phyloP scores from a whole-genome alignment of 2,888 invertebrate genomes.

The Cyclophora albipunctata region DNA sequence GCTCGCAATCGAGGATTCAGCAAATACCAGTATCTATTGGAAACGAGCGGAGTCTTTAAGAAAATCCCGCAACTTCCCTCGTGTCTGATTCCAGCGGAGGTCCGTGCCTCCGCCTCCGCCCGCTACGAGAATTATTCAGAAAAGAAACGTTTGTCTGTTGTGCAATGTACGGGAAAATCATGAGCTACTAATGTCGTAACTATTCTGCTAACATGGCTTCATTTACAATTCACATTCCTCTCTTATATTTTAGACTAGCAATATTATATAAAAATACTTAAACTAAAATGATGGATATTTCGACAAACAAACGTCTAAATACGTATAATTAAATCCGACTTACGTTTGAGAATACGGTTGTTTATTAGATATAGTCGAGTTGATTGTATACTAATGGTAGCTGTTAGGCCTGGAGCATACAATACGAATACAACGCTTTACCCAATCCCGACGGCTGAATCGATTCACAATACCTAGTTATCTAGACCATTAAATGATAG shows the following conservation, averaged over 20 bases:
- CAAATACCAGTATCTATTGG: conserved; percentile 60
- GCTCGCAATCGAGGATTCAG: conserved; percentile 57
- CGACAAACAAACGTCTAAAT: no score
- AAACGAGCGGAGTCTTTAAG: conserved; percentile 52
- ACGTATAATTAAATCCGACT: no score
- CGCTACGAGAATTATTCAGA: conserved; percentile 17
- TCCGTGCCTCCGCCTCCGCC: neutral
- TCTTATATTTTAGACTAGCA: neutral
- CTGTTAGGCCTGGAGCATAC: no score
- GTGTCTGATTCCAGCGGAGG: conserved; percentile 26
- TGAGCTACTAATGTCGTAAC: no score
- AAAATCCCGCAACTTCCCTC: conserved; percentile 48
- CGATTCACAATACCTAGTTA: neutral
- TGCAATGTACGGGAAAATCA: neutral
- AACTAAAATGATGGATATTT: no score
- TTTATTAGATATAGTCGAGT: no score
- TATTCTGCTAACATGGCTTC: no score
- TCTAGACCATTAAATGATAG: conserved; percentile 15
- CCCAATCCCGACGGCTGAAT: neutral
- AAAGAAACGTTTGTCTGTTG: conserved; percentile 7
- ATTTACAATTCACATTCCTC: no score
- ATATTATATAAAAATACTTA: no score
- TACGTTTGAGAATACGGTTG: no score
- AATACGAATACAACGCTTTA: neutral
- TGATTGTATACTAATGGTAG: no score